Conservation (phyloP, 2,888 invertebrate genomes). For the Epirrhoe tristata region DNA sequence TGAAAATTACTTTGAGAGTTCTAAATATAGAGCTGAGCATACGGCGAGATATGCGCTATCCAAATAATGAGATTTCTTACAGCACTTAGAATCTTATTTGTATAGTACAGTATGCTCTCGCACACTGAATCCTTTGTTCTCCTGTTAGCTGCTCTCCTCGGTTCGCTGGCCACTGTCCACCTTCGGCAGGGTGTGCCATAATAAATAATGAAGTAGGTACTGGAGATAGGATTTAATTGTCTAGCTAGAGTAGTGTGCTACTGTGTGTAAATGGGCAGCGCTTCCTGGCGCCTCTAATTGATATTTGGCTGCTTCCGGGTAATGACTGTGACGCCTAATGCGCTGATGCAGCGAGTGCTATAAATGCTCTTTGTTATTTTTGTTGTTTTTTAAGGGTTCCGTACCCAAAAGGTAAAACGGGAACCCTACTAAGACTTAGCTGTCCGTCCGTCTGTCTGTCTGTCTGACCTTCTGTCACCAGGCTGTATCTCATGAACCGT, state of each 20-base stretch:
- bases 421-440: no score
- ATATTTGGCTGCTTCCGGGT: constrained; percentile 35
- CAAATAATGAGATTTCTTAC: background rate
- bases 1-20: background rate
- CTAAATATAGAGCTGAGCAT: background rate
- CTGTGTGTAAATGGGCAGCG: constrained; percentile 28
- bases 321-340: constrained; percentile 16
- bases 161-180: constrained; percentile 20
- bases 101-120: background rate
- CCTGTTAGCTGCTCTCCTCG: constrained; percentile 27
- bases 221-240: constrained; percentile 29
- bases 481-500: no score
- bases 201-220: background rate
- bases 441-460: no score
- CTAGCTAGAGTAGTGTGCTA: constrained; percentile 3
- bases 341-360: constrained; percentile 5
- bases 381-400: background rate
- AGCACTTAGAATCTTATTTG: constrained; percentile 1
- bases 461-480: no score
- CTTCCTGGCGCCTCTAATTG: constrained; percentile 42
- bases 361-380: background rate
- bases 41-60: background rate
- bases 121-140: constrained; percentile 30
- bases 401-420: no score
- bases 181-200: background rate